Base-by-base conservation (phyloP, 2,888 invertebrate species). In the Prionchulus punctatus region DNA sequence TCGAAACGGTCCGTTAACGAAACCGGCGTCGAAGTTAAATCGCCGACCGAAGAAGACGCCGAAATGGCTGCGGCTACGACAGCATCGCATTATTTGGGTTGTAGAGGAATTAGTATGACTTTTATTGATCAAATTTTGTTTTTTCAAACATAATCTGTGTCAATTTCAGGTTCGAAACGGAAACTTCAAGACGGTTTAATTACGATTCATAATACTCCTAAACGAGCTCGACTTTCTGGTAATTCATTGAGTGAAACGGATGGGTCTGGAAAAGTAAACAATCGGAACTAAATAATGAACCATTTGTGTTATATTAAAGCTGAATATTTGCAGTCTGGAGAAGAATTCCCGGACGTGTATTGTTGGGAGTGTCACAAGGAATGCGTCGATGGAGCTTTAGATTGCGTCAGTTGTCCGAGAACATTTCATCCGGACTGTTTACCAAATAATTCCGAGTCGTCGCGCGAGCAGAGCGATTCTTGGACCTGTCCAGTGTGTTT, bases 361-460 rank as follows among this genome's bases (percentile, higher is more conserved):
- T 94, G 92, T 72, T 94, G 91, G 90, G 77, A 85, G 60, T 92
- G 92, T 67, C 88, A 90, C 68, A 81, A 82, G 67, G 81, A 82
- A 49, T 67, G 66, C 56, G 54, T 57, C n/a, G 52, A 53, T 23
- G 68, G 75, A 21, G 49, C 62, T 21, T 72, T 80, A 65, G 75
- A 77, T 4, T 91, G 91, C 71, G 82, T 83, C 30, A 81, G 83
- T 25, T 92, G 92, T 71, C 84, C 86, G 1, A 78, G 91, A 28
- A 81, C 84, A 1, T 91, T 80, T 75, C 92, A 92, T 74, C 76
- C 77, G 18, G 83, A 81, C 68, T 92, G 92, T 73, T 28, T 27
- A 25, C 47, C 18, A 30, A 15, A 21, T n/a, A 45, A 25, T 21
- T 43, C 4, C 25, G 47, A 23, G 1, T 43, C 23, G n/a, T 54